Evolutionary conservation across 1,140 invertebrate genomes (phyloP), one percentile per base, ranked within the genome.

Genomic region (Drosophila setifemur): DNA sequence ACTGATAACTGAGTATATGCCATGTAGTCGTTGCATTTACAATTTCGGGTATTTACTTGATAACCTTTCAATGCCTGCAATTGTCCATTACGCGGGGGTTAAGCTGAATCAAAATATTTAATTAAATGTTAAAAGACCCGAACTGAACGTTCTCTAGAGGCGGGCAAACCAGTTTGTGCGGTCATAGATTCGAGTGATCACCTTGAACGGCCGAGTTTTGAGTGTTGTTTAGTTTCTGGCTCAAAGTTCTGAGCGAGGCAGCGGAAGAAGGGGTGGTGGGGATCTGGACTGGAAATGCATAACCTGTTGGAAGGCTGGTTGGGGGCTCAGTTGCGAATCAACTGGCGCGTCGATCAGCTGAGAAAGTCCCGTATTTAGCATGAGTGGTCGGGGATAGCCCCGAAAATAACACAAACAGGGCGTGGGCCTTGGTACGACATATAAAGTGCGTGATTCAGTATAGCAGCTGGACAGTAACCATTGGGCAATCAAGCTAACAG

Each of bases 371-470:
- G 35, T 43, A 33, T 55, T 58, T 68, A 73, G 67, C 73, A 69
- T 58, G 43, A 54, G 21, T 47, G 26, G 31, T 8, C 52, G 49
- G 78, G 70, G 55, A 39, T 64, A 57, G 49, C 40, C 71, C 74
- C 79, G 63, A 79, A 85, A 75, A 72, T 75, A 85, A 52, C 33
- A 14, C 23, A n/a, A 74, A 6, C 48, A 67, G 70, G 44, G 58
- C 37, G 43, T 54, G 39, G 42, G 39, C 23, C 43, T 29, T 49
- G 37, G 16, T 26, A 31, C 19, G 53, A 37, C 26, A 35, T 82
- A 82, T 83, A 85, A 82, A 85, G 69, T 73, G 63, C 43, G 69
- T 77, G 73, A 77, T 45, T 77, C 57, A 67, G 37, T 11, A 11
- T 4, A 16, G 40, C 70, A 75, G 57, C 43, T 54, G 39, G 37